Evolutionary conservation across 2,797 vertebrate genomes (phyloP).

Genomic region (Phalloptychus januarius): DNA sequence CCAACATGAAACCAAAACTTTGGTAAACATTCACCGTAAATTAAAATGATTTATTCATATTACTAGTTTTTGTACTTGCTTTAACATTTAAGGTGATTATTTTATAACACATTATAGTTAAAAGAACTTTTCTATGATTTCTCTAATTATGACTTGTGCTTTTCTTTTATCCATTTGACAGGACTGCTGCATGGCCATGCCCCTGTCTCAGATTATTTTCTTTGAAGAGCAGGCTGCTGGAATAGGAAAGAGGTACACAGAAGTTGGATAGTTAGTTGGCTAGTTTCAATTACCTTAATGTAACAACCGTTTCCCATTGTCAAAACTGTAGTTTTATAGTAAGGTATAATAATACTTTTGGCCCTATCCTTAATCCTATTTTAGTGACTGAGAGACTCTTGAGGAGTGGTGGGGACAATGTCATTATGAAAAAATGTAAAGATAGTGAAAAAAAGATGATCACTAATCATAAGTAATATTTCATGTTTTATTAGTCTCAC

Average conservation of each 20-base stretch:
- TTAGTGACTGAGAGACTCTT: background rate
- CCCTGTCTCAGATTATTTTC: constrained; percentile 91
- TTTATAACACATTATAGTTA: background rate
- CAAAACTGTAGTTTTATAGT: background rate
- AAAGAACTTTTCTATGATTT: background rate
- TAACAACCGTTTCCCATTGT: background rate
- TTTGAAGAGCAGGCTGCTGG: constrained; percentile 96
- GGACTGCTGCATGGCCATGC: constrained; percentile 93
- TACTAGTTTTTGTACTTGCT: background rate
- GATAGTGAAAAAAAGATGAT: background rate
- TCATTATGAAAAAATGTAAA: background rate
- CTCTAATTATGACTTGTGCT: background rate
- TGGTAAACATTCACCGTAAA: background rate
- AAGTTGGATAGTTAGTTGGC: background rate
- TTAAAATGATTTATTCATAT: background rate
- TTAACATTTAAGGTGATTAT: background rate
- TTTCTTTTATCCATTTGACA: constrained; percentile 50
- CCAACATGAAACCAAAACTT: background rate
- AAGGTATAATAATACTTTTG: background rate
- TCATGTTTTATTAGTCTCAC: background rate
- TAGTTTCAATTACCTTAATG: too few species aligned
- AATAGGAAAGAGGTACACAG: constrained; percentile 92
- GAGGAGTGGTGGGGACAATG: background rate
- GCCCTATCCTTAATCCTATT: background rate
- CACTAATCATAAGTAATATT: background rate